These are phyloP conservation scores for Lobophora halterata DNA, from an alignment of 2,888 invertebrate species.

Conservation along the genomic window DNA sequence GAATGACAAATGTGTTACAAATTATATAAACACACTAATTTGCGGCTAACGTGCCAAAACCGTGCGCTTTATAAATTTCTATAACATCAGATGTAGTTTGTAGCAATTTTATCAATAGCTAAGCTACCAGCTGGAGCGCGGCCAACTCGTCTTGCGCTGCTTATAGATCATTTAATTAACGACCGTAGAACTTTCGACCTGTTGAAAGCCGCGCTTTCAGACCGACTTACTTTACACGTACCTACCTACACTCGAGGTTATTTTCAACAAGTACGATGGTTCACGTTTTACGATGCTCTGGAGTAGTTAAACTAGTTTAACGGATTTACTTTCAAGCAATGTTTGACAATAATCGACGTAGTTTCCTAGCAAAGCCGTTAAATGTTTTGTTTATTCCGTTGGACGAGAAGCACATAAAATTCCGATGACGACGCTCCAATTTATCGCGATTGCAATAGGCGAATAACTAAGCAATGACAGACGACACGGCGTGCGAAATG, in stretches of 20 bases:
- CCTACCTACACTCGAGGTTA: conserved; percentile 40
- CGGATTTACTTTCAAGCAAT: conserved; percentile 8
- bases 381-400: no score
- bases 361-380: no score
- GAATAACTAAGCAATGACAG: conserved; percentile 49
- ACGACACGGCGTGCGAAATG: conserved; percentile 37
- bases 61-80: conserved; percentile 51
- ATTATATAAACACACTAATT: conserved; percentile 59
- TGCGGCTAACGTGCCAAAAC: conserved; percentile 43
- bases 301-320: conserved; percentile 10
- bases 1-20: conserved; percentile 52
- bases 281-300: conserved; percentile 30
- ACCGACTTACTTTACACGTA: conserved; percentile 63
- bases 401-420: conserved; percentile 19
- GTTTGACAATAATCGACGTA: no score
- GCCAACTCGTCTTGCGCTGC: conserved; percentile 67
- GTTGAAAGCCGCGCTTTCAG: conserved; percentile 73
- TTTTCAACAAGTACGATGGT: conserved; percentile 48
- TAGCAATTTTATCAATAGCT: conserved; percentile 71
- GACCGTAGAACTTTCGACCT: conserved; percentile 77
- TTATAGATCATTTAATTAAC: conserved; percentile 79
- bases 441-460: conserved; percentile 42
- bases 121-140: conserved; percentile 58
- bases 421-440: conserved; percentile 37
- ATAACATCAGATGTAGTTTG: conserved; percentile 55